Percentiles rank a stretch among this genome's conserved stretches.
Evolutionary conservation across 2,797 vertebrate genomes (phyloP).

Genomic region (Dendrocincla tyrannina): DNA sequence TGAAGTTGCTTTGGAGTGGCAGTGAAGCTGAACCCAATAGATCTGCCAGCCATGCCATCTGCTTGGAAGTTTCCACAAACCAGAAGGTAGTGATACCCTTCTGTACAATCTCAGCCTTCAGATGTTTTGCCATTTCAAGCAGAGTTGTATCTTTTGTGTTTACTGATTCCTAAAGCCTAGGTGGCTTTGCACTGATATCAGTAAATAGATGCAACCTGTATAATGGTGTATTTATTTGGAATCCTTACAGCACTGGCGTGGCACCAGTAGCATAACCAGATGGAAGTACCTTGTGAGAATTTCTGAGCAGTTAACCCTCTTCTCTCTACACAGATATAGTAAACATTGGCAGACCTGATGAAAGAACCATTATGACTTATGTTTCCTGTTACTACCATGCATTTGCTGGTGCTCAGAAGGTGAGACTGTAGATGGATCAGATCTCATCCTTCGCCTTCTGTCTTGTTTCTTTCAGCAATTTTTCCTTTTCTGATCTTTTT

Average conservation of each 20-base stretch:
- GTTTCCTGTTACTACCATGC: conserved; percentile 76
- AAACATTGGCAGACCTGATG: conserved; percentile 71
- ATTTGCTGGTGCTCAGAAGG: conserved; percentile 76
- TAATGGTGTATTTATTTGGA: conserved; percentile 10
- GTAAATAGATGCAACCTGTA: not conserved
- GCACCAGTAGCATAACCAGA: not conserved
- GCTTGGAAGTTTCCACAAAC: conserved; percentile 31
- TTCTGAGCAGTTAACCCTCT: conserved; percentile 58
- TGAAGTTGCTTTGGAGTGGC: not conserved
- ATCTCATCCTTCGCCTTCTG: conserved; percentile 63
- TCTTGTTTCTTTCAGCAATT: conserved; percentile 33
- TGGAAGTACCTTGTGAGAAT: not conserved
- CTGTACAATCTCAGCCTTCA: not conserved
- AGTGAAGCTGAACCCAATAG: not conserved
- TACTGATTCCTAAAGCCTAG: not conserved
- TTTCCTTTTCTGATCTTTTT: not conserved
- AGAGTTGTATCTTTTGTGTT: not conserved
- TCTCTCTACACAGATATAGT: conserved; percentile 73
- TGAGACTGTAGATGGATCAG: conserved; percentile 59
- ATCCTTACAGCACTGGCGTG: conserved; percentile 2
- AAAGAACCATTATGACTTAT: conserved; percentile 75
- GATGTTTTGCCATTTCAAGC: not conserved
- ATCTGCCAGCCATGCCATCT: conserved; percentile 33
- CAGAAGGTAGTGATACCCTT: not conserved
- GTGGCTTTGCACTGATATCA: not conserved